A percentile compares a stretch with the other conserved stretches of the same genome.
Evolutionary conservation across 2,888 invertebrate species (phyloP).

Genomic region (Ormyrus pomaceus): DNA sequence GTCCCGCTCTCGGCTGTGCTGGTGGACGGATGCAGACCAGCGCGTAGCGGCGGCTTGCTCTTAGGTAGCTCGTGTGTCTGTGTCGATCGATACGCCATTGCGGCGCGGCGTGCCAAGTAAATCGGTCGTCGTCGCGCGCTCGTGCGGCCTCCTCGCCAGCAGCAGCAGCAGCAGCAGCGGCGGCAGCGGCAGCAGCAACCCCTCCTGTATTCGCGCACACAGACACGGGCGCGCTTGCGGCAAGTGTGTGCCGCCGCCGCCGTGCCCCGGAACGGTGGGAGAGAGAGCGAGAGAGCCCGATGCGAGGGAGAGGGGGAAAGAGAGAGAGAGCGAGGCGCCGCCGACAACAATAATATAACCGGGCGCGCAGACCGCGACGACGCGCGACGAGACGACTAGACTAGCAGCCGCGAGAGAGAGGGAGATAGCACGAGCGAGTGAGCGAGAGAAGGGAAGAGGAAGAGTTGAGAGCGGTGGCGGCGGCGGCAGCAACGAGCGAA

Average conservation of each 20-base stretch:
- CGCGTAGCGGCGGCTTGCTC: neutral
- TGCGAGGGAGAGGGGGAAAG: constrained; percentile 10
- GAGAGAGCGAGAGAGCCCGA: constrained; percentile 1
- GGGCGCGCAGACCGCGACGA: constrained; percentile 21
- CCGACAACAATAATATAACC: constrained; percentile 55
- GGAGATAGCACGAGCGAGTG: constrained; percentile 13
- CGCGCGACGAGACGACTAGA: constrained; percentile 26
- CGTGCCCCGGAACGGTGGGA: constrained; percentile 32
- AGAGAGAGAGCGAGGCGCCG: constrained; percentile 16
- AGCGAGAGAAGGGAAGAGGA: constrained; percentile 19
- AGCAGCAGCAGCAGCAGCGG: neutral
- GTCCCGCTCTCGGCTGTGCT: constrained; percentile 21
- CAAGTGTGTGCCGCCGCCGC: neutral
- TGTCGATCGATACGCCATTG: constrained; percentile 73
- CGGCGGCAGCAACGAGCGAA: constrained; percentile 18
- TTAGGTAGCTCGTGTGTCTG: neutral
- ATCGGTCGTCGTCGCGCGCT: constrained; percentile 58
- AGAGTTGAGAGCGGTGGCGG: constrained; percentile 10
- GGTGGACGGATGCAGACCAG: neutral
- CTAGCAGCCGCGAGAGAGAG: constrained; percentile 2
- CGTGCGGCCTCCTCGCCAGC: neutral
- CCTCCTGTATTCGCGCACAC: neutral
- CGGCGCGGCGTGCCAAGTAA: constrained; percentile 69
- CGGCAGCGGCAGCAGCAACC: neutral
- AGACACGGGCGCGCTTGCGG: neutral